These are phyloP conservation scores for Acrossocheilus fasciatus DNA, from an alignment of 2,797 vertebrate species.

Conservation along the genomic window DNA sequence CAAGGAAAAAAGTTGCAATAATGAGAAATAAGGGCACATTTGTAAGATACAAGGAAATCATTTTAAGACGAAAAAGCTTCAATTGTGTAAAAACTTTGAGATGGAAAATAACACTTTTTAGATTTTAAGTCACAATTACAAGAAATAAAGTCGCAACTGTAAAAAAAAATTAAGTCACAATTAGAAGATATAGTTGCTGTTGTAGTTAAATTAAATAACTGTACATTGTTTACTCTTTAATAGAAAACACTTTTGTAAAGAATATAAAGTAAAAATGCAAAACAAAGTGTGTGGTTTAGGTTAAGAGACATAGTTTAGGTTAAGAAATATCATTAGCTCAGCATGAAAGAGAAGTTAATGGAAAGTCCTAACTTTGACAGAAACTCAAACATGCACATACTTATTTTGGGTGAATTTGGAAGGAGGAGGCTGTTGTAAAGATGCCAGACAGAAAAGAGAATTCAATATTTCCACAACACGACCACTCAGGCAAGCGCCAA, in stretches of 20 bases:
- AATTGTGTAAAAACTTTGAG: no score
- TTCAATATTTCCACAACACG: constrained; percentile 81
- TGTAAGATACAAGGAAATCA: no score
- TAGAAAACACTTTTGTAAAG: neutral
- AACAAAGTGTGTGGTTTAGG: neutral
- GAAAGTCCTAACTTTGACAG: constrained; percentile 1
- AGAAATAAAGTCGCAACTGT: no score
- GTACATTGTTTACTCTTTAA: neutral
- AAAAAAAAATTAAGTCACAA: no score
- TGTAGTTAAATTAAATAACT: no score
- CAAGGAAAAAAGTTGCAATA: no score
- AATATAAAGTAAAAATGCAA: neutral
- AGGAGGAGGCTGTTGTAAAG: neutral
- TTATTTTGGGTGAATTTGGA: neutral
- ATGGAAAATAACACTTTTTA: no score
- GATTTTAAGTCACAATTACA: no score
- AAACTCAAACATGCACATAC: neutral
- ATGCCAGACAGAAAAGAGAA: constrained; percentile 61
- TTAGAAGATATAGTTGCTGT: no score
- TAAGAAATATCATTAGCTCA: neutral
- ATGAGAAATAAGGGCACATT: no score
- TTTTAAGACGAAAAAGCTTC: no score
- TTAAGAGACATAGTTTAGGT: neutral
- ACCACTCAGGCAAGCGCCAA: constrained; percentile 79
- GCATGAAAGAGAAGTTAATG: neutral